Conservation (phyloP, 1,140 invertebrate genomes). For the Leptoteleia sp. region DNA sequence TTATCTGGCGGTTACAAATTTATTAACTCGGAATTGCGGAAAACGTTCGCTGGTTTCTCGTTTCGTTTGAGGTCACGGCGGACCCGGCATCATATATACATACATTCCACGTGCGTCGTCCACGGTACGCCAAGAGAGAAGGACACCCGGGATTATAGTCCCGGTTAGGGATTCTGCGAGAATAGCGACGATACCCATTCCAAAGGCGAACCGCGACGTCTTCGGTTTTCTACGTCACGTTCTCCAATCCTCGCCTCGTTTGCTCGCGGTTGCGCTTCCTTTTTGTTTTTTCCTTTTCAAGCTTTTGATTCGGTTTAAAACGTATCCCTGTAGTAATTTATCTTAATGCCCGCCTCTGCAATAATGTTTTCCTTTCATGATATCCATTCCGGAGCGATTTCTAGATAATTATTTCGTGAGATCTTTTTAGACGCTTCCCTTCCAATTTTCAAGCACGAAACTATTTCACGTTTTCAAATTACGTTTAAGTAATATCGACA, state of each 20-base stretch:
- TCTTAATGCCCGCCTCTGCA: constrained; percentile 18
- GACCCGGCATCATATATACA: constrained; percentile 12
- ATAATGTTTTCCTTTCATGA: constrained; percentile 16
- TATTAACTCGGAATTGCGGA: background rate
- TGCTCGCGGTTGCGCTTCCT: constrained; percentile 44
- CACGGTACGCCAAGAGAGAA: constrained; percentile 12
- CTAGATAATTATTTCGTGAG: constrained; percentile 6
- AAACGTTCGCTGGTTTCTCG: constrained; percentile 21
- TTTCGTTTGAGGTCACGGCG: constrained; percentile 13
- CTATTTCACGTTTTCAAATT: too few relatives aligned
- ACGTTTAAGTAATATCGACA: too few relatives aligned
- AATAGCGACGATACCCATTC: constrained; percentile 47
- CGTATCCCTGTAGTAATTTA: constrained; percentile 36
- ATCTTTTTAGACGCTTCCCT: too few relatives aligned
- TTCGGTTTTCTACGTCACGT: constrained; percentile 53
- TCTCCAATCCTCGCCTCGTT: constrained; percentile 50
- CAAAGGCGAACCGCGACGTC: constrained; percentile 33
- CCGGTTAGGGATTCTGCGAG: constrained; percentile 44
- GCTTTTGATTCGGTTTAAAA: constrained; percentile 43
- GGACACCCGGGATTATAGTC: constrained; percentile 24
- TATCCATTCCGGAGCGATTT: constrained; percentile 6
- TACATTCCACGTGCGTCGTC: constrained; percentile 4
- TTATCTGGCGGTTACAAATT: constrained; percentile 4
- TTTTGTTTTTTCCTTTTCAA: constrained; percentile 34
- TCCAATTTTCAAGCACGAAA: too few relatives aligned